A percentile compares a stretch with the other conserved stretches of the same genome.
These are phyloP conservation scores for Myoxocephalus aenaeus DNA, from an alignment of 2,797 vertebrate genomes.

Conservation along the genomic window DNA sequence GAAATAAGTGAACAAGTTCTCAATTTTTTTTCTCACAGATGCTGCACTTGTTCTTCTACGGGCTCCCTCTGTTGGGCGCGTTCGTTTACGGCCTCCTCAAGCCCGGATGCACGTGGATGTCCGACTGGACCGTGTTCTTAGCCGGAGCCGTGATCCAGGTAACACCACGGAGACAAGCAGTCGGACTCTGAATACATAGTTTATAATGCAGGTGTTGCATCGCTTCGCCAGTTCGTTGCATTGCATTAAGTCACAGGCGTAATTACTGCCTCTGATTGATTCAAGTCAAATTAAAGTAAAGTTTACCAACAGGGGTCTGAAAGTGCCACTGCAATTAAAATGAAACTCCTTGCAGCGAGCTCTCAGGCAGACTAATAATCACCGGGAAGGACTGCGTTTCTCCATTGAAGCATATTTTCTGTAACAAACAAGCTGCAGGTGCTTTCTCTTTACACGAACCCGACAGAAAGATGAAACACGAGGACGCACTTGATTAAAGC, in stretches of 20 bases:
- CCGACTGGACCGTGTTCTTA: conserved; percentile 88
- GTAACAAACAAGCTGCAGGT: conserved; percentile 36
- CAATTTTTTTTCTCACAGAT: conserved; percentile 81
- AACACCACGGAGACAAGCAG: conserved; percentile 29
- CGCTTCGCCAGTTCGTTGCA: background rate
- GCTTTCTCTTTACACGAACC: conserved; percentile 27
- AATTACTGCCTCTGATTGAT: conserved; percentile 32
- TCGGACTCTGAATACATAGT: conserved; percentile 23
- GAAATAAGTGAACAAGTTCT: background rate
- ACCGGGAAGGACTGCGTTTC: conserved; percentile 21
- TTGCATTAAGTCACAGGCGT: background rate
- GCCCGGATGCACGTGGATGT: conserved; percentile 92
- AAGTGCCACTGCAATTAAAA: conserved; percentile 32
- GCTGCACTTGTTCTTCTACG: conserved; percentile 90
- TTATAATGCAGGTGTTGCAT: conserved; percentile 7
- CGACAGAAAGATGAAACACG: conserved; percentile 30
- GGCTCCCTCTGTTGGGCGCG: conserved; percentile 86
- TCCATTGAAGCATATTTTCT: conserved; percentile 41
- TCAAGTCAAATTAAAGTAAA: conserved; percentile 30
- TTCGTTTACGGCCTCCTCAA: conserved; percentile 86
- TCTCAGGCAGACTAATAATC: conserved; percentile 37
- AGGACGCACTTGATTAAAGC: conserved; percentile 56
- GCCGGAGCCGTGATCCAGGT: conserved; percentile 92
- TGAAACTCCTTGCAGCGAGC: conserved; percentile 24
- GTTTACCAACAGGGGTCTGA: conserved; percentile 10